Percentiles rank a stretch among this genome's conserved stretches.
Evolutionary conservation across 1,140 invertebrate genomes (phyloP).

Genomic region (Pogonomyrmex barbatus): DNA sequence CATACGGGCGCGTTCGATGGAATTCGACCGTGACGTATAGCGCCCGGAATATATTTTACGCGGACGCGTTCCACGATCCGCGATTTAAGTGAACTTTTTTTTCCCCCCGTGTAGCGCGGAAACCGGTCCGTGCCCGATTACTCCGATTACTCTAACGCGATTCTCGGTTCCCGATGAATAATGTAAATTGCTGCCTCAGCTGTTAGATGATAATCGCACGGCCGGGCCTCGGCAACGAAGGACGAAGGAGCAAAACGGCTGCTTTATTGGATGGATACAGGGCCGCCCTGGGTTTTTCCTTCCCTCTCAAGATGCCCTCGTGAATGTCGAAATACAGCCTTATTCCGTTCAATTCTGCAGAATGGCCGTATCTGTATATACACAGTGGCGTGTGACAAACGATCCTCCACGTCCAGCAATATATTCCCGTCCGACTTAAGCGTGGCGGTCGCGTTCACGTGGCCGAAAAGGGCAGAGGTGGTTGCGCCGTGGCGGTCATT

Average conservation of each 20-base stretch:
- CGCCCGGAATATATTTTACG: neutral
- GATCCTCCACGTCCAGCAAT: conserved; percentile 47
- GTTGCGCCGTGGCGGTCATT: conserved; percentile 66
- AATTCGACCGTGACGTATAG: conserved; percentile 1
- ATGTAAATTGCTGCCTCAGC: neutral
- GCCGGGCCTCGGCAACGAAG: neutral
- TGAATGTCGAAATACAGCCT: conserved; percentile 35
- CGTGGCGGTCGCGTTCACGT: conserved; percentile 63
- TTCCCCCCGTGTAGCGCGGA: neutral
- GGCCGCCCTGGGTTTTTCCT: neutral
- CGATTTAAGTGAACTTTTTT: neutral
- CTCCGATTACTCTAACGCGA: neutral
- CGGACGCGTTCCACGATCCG: neutral
- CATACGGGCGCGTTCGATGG: neutral
- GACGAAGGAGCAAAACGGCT: neutral
- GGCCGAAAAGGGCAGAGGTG: conserved; percentile 61
- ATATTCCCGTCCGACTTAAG: conserved; percentile 69
- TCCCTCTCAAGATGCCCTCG: conserved; percentile 21
- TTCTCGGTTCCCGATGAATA: neutral
- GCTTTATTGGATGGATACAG: conserved; percentile 14
- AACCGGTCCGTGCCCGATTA: neutral
- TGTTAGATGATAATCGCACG: conserved; percentile 19
- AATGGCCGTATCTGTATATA: conserved; percentile 54
- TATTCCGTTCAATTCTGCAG: conserved; percentile 46
- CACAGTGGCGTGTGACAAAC: conserved; percentile 67